A percentile compares a stretch with the other conserved stretches of the same genome.
Conservation (phyloP, 2,888 invertebrate genomes). For the Drosophila monieri region DNA sequence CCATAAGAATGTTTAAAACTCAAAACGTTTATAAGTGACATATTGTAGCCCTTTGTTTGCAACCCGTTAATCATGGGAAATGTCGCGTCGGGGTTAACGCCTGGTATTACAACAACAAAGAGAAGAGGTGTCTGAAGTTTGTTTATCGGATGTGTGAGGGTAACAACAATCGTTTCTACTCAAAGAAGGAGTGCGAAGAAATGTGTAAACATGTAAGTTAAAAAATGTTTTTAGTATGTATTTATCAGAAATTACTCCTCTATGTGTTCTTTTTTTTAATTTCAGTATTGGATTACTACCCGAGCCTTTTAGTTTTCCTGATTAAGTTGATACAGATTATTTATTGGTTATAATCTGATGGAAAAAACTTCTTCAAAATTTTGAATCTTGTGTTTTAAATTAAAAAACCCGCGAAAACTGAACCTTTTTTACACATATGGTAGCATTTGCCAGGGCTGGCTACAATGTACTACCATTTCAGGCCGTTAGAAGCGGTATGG, state of each 20-base stretch:
- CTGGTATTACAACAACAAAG: neutral
- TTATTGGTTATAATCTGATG: too few relatives aligned
- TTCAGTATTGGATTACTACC: neutral
- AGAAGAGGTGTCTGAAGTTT: neutral
- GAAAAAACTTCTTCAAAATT: too few relatives aligned
- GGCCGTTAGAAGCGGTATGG: neutral
- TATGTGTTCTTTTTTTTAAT: neutral
- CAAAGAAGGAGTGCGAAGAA: neutral
- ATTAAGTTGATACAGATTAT: too few relatives aligned
- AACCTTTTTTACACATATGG: neutral
- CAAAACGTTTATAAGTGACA: neutral
- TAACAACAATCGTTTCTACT: conserved; percentile 3
- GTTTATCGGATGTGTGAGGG: neutral
- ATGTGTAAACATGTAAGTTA: neutral
- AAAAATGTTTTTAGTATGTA: neutral
- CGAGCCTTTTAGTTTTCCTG: too few relatives aligned
- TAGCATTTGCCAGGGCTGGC: neutral
- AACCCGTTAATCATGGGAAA: neutral
- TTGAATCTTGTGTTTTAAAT: neutral
- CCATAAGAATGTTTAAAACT: neutral
- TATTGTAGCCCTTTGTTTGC: conserved; percentile 1
- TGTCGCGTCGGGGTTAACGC: neutral
- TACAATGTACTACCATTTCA: neutral
- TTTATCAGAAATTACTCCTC: neutral
- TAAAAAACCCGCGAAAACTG: neutral